phyloP scores from a whole-genome alignment of 2,888 invertebrate genomes.

The Pristionchus entomophagus region DNA sequence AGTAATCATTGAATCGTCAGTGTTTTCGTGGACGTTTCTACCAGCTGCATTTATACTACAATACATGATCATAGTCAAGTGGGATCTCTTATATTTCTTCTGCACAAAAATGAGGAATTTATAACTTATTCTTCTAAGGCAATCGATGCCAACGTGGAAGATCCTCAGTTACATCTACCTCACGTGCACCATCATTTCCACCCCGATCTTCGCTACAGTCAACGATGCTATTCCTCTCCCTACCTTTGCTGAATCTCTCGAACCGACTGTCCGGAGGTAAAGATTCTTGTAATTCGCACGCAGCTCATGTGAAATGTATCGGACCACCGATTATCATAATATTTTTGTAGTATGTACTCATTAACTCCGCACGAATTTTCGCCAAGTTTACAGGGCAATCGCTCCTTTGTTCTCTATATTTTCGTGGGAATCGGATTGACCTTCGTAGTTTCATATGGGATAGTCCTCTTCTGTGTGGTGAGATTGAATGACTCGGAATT shows the following conservation, averaged over 20 bases:
- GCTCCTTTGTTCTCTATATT: slow-evolving; percentile 5
- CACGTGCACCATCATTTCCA: neutral
- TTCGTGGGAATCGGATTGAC: slow-evolving; percentile 22
- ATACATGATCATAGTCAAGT: slow-evolving; percentile 1
- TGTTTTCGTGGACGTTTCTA: neutral
- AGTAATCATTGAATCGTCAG: no score
- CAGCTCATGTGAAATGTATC: no score
- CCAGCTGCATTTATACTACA: neutral
- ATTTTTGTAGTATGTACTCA: no score
- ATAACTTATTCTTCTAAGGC: neutral
- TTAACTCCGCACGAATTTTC: no score
- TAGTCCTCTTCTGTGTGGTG: slow-evolving; percentile 24
- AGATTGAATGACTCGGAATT: neutral
- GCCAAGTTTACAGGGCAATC: slow-evolving; percentile 25
- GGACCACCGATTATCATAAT: no score
- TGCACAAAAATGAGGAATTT: no score
- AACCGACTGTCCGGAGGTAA: slow-evolving; percentile 2
- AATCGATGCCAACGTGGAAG: neutral
- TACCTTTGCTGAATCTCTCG: neutral
- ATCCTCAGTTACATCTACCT: neutral
- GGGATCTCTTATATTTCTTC: neutral
- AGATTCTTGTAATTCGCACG: no score
- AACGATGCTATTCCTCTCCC: slow-evolving; percentile 24
- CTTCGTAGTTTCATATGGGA: neutral
- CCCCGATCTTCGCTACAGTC: slow-evolving; percentile 12